These are phyloP conservation scores for Henricia sp. DNA, from an alignment of 53 echinoderm and acorn worm species.

Conservation along the genomic window DNA sequence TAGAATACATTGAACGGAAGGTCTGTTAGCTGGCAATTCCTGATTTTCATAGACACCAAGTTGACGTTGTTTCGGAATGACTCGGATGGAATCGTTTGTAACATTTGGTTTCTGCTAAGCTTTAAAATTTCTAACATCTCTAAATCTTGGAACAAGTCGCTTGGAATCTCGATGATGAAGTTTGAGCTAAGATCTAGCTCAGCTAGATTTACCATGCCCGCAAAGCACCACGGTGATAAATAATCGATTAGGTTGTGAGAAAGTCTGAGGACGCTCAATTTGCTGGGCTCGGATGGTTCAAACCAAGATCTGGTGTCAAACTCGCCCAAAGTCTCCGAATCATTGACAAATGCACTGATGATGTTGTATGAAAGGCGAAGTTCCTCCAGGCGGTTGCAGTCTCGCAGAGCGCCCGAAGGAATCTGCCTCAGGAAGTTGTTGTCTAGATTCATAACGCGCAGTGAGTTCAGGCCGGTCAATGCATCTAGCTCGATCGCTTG, in stretches of 20 bases:
- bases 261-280: conserved; percentile 9
- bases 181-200: conserved; percentile 44
- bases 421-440: conserved; percentile 20
- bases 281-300: neutral
- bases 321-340: conserved; percentile 21
- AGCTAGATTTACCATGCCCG: conserved; percentile 2
- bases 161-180: conserved; percentile 32
- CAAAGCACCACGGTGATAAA: conserved; percentile 30
- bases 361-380: conserved; percentile 33
- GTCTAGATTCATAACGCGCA: conserved; percentile 2
- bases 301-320: conserved; percentile 36
- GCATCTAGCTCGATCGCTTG: conserved; percentile 25
- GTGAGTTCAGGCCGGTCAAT: conserved; percentile 13
- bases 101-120: conserved; percentile 20
- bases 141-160: conserved; percentile 31
- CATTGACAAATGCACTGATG: conserved; percentile 18
- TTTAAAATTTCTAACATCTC: conserved; percentile 8
- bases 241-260: conserved; percentile 29
- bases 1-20: conserved; percentile 14
- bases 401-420: conserved; percentile 19
- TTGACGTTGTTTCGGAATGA: conserved; percentile 4
- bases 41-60: neutral
- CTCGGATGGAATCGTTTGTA: conserved; percentile 12
- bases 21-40: conserved; percentile 4
- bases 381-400: conserved; percentile 19